Evolutionary conservation across 30 jellyfish, hydroid and myxozoan species (phyloP).

Genomic region (Aurelia aurita): DNA sequence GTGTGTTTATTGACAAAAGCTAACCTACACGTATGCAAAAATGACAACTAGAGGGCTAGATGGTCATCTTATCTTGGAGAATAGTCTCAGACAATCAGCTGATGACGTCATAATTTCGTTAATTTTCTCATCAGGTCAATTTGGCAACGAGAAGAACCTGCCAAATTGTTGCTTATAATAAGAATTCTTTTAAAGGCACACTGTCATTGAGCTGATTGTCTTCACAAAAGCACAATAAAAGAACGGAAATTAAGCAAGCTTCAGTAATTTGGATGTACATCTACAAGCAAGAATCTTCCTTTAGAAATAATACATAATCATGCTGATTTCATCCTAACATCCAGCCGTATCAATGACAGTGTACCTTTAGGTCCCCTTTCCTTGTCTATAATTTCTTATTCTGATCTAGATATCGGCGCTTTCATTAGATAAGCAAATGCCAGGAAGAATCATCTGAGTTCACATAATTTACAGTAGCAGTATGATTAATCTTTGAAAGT

Average conservation of each 20-base stretch:
- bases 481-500: too few species aligned
- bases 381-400: too few species aligned
- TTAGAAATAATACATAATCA: not conserved
- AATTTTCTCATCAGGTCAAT: not conserved
- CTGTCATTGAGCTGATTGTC: not conserved
- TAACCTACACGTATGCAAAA: slow-evolving; percentile 16
- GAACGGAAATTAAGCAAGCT: too few species aligned
- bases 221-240: not conserved
- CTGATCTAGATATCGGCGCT: too few species aligned
- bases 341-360: slow-evolving; percentile 1
- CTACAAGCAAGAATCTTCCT: not conserved
- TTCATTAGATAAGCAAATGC: too few species aligned
- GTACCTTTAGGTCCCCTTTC: not conserved
- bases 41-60: not conserved
- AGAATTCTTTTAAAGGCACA: not conserved
- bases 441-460: too few species aligned
- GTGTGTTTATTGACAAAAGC: too few species aligned
- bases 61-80: not conserved
- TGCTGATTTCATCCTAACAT: not conserved
- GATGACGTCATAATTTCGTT: not conserved
- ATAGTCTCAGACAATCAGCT: not conserved
- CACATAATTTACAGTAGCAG: too few species aligned
- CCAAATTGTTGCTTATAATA: not conserved
- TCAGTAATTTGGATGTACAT: not conserved
- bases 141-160: not conserved